phyloP scores from a whole-genome alignment of 2,113 vertebrate species.

The Pomatostomus ruficeps region DNA sequence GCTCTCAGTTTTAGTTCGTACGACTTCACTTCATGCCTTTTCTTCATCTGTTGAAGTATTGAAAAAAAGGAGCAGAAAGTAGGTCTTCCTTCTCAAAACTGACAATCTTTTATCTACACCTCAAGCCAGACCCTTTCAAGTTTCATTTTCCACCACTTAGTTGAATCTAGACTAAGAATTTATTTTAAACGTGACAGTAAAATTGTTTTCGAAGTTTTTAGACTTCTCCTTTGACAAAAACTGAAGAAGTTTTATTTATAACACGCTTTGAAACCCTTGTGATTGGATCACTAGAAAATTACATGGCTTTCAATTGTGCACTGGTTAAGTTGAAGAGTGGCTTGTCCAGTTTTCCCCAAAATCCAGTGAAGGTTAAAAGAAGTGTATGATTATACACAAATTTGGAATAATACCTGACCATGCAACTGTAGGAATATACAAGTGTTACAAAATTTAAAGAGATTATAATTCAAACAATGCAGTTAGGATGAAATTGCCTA shows the following conservation, averaged over 20 bases:
- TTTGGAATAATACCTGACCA: neutral
- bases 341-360: neutral
- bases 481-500: neutral
- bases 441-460: neutral
- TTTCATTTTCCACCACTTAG: neutral
- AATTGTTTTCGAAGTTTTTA: neutral
- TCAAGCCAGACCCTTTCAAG: neutral
- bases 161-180: neutral
- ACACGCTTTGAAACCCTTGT: neutral
- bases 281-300: neutral
- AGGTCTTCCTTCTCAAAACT: neutral
- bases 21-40: neutral
- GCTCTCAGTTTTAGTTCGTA: neutral
- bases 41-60: neutral
- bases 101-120: neutral
- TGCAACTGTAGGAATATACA: neutral
- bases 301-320: neutral
- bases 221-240: neutral
- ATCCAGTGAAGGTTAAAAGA: neutral
- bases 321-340: neutral
- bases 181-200: neutral
- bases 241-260: neutral
- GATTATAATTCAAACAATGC: neutral
- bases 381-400: neutral
- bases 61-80: neutral